phyloP scores from a whole-genome alignment of 2,888 invertebrate species.

The Listrodromus nycthemerus region DNA sequence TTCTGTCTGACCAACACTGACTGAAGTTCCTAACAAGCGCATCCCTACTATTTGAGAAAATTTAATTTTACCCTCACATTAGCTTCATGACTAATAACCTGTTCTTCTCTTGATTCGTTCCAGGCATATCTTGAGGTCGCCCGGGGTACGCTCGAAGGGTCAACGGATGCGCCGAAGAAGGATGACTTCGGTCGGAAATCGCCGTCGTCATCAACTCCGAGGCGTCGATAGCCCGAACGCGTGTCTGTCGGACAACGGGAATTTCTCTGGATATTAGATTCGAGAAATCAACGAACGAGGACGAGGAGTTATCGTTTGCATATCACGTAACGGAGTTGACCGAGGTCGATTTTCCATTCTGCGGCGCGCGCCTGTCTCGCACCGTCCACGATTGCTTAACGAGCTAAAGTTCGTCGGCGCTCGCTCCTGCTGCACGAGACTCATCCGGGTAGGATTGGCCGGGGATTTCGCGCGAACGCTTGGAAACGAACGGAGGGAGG shows the following conservation, averaged over 20 bases:
- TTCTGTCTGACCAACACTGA: too few relatives aligned
- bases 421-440: conserved; percentile 13
- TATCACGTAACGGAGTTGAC: conserved; percentile 55
- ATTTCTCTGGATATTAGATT: background rate
- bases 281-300: background rate
- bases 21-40: too few relatives aligned
- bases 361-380: background rate
- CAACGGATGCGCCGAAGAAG: background rate
- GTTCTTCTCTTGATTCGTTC: background rate
- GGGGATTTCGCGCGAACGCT: background rate
- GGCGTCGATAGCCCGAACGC: background rate
- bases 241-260: background rate
- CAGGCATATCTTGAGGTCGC: background rate
- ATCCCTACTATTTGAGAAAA: background rate
- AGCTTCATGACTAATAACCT: background rate
- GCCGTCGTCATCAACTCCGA: background rate
- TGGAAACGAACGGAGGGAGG: background rate
- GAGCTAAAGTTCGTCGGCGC: conserved; percentile 44
- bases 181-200: background rate
- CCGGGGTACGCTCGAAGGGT: background rate
- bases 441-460: background rate
- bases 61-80: background rate
- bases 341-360: conserved; percentile 20
- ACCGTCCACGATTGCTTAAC: conserved; percentile 28
- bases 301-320: conserved; percentile 40